A percentile compares a stretch with the other conserved stretches of the same genome.
Evolutionary conservation across 2,888 invertebrate species (phyloP).

Genomic region (Tipula helvola): DNA sequence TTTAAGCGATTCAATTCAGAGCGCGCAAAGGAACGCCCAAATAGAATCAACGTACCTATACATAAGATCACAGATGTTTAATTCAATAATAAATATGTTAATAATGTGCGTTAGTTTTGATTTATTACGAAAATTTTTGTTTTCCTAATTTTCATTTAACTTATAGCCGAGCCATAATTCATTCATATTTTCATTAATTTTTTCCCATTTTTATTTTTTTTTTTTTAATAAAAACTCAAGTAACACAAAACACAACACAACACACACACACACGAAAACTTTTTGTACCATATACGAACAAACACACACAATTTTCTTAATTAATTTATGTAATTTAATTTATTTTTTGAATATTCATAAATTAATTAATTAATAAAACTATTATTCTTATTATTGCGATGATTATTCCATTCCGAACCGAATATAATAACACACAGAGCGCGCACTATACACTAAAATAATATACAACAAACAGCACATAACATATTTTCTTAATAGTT

Average conservation of each 20-base stretch:
- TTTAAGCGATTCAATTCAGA: neutral
- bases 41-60: neutral
- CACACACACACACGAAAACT: too few species aligned
- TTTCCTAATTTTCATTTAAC: neutral
- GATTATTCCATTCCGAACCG: neutral
- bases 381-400: neutral
- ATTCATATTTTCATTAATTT: neutral
- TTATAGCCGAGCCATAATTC: neutral
- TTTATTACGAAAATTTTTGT: neutral
- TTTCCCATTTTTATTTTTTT: neutral
- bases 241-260: neutral
- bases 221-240: neutral
- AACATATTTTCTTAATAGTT: conserved; percentile 4
- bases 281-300: neutral
- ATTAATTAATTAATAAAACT: neutral
- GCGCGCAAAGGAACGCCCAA: neutral
- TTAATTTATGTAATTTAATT: neutral
- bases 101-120: neutral
- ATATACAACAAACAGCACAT: neutral
- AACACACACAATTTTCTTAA: neutral
- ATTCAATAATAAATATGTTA: neutral
- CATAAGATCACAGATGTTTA: neutral
- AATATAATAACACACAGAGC: neutral
- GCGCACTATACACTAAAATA: neutral
- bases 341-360: neutral